phyloP scores from a whole-genome alignment of 2,797 vertebrate species.

The Vireo griseus region DNA sequence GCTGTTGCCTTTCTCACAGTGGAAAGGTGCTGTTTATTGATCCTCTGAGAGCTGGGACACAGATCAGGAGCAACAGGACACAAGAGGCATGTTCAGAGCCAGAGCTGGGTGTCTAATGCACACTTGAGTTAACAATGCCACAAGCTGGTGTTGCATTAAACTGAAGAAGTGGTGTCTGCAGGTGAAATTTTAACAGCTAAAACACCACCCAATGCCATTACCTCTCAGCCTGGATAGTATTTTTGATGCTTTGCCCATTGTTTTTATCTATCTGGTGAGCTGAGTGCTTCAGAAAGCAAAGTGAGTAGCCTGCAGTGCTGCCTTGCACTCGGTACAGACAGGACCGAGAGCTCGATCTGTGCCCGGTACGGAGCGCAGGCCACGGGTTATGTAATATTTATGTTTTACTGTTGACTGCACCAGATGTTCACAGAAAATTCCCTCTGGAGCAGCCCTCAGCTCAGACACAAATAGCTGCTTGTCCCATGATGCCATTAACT shows the following conservation, averaged over 20 bases:
- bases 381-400: slow-evolving; percentile 33
- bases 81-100: background rate
- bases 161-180: background rate
- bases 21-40: background rate
- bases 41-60: background rate
- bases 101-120: background rate
- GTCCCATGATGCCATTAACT: background rate
- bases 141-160: background rate
- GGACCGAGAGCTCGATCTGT: background rate
- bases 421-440: slow-evolving; percentile 38
- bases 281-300: background rate
- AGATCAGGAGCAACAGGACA: background rate
- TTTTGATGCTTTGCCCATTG: background rate
- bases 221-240: background rate
- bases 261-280: background rate
- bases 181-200: background rate
- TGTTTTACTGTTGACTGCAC: slow-evolving; percentile 32
- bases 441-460: slow-evolving; percentile 31
- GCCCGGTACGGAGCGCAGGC: background rate
- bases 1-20: background rate
- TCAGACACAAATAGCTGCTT: slow-evolving; percentile 32
- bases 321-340: background rate
- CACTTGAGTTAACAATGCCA: background rate
- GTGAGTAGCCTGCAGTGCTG: background rate
- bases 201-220: background rate